phyloP scores from a whole-genome alignment of 2,888 invertebrate genomes.

The Ochropleura leucogaster region DNA sequence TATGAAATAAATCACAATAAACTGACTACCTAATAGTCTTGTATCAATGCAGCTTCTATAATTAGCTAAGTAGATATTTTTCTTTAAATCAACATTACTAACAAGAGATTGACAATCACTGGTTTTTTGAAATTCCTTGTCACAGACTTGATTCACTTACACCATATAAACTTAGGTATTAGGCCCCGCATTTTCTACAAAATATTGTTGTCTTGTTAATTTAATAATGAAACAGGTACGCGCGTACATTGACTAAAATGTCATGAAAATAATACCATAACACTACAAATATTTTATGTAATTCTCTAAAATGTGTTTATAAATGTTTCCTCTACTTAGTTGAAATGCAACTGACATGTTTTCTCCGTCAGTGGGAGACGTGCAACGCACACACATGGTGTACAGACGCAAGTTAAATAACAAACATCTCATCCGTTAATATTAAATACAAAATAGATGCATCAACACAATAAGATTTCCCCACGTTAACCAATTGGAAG shows the following conservation, averaged over 20 bases:
- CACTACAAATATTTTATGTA: conserved; percentile 67
- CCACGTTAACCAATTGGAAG: conserved; percentile 85
- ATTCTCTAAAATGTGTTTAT: conserved; percentile 69
- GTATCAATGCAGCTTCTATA: conserved; percentile 38
- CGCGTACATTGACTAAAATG: conserved; percentile 82
- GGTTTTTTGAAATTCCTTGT: conserved; percentile 65
- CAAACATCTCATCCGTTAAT: conserved; percentile 62
- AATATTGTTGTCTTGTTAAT: conserved; percentile 72
- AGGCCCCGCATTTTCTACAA: conserved; percentile 80
- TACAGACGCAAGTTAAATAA: conserved; percentile 66
- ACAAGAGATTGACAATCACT: conserved; percentile 66
- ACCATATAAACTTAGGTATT: conserved; percentile 70
- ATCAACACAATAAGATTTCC: conserved; percentile 74
- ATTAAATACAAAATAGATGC: conserved; percentile 72
- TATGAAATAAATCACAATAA: conserved; percentile 35
- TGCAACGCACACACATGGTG: conserved; percentile 51
- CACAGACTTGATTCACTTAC: conserved; percentile 62
- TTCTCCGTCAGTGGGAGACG: conserved; percentile 39
- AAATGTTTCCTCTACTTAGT: conserved; percentile 69
- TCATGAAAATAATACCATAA: conserved; percentile 80
- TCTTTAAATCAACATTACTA: conserved; percentile 51
- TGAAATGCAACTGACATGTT: conserved; percentile 71
- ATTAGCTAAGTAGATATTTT: conserved; percentile 63
- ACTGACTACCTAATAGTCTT: conserved; percentile 18
- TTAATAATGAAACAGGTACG: conserved; percentile 83